Evolutionary conservation across 1,140 invertebrate genomes (phyloP).

Genomic region (Stegodyphus mimosarum): DNA sequence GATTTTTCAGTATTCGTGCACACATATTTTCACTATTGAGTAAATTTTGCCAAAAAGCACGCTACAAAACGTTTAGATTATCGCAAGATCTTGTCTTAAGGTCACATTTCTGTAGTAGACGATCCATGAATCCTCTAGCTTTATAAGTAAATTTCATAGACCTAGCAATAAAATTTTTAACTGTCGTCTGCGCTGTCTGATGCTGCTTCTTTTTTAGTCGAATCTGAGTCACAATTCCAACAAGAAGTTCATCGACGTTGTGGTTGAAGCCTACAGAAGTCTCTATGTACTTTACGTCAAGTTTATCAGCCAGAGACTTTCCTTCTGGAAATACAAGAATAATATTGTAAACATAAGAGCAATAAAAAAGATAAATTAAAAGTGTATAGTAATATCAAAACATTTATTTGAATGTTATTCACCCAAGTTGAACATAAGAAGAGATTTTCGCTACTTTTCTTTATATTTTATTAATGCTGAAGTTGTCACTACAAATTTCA

Average conservation of each 20-base stretch:
- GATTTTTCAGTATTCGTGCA: background rate
- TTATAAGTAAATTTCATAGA: constrained; percentile 62
- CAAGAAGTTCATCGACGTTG: constrained; percentile 83
- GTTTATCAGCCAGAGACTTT: constrained; percentile 74
- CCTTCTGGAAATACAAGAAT: constrained; percentile 72
- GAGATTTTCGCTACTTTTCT: too few relatives aligned
- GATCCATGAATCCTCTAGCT: constrained; percentile 63
- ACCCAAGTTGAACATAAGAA: too few relatives aligned
- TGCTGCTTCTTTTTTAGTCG: constrained; percentile 62
- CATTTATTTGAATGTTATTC: too few relatives aligned
- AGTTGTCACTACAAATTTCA: too few relatives aligned
- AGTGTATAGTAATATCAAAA: too few relatives aligned
- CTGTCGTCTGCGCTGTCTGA: background rate
- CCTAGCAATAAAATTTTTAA: constrained; percentile 21
- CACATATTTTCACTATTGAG: background rate
- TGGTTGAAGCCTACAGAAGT: constrained; percentile 83
- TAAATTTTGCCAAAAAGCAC: background rate
- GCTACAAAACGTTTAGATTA: constrained; percentile 66
- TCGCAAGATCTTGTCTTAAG: constrained; percentile 67
- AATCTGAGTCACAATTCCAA: constrained; percentile 77
- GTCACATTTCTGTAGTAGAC: constrained; percentile 64
- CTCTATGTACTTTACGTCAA: constrained; percentile 82
- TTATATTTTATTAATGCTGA: too few relatives aligned
- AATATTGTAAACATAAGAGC: background rate
- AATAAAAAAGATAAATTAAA: too few relatives aligned